Percentiles rank a stretch among this genome's conserved stretches.
Conservation (phyloP, 2,113 vertebrate genomes). For the Toxotes chatareus region DNA sequence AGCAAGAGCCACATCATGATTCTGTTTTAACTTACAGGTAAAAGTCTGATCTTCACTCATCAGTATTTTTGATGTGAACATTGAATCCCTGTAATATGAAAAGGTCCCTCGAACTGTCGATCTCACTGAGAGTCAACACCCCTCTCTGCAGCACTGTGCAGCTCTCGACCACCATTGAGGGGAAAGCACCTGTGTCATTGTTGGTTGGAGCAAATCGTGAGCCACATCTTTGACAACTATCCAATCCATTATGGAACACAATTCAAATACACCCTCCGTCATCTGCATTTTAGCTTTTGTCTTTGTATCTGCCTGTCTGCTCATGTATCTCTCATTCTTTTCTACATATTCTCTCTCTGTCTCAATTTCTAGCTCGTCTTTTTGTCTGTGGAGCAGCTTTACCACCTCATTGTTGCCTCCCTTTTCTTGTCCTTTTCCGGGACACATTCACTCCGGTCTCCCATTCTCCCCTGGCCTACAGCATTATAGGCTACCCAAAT, state of each 20-base stretch:
- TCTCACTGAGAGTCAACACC: background rate
- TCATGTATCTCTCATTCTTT: constrained; percentile 22
- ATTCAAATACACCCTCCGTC: background rate
- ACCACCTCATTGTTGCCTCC: constrained; percentile 26
- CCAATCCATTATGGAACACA: background rate
- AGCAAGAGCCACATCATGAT: background rate
- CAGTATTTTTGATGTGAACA: constrained; percentile 32
- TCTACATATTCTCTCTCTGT: constrained; percentile 13
- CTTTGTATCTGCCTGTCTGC: background rate
- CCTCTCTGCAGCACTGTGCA: background rate
- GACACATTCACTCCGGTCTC: constrained; percentile 37
- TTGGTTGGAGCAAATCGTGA: background rate
- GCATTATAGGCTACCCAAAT: constrained; percentile 58
- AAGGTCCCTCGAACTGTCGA: background rate
- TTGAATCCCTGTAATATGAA: constrained; percentile 22
- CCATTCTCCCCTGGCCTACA: constrained; percentile 40
- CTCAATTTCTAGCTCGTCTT: constrained; percentile 12
- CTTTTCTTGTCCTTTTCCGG: constrained; percentile 18
- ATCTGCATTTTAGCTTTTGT: constrained; percentile 1
- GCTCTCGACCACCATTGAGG: background rate
- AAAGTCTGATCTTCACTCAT: constrained; percentile 37
- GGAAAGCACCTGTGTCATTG: background rate
- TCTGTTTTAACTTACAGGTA: constrained; percentile 11
- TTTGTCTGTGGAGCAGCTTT: constrained; percentile 48
- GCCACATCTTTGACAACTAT: background rate